Percentiles rank a stretch among this genome's conserved stretches.
phyloP scores from a whole-genome alignment of 2,888 invertebrate species.

The Lissonota sp. region DNA sequence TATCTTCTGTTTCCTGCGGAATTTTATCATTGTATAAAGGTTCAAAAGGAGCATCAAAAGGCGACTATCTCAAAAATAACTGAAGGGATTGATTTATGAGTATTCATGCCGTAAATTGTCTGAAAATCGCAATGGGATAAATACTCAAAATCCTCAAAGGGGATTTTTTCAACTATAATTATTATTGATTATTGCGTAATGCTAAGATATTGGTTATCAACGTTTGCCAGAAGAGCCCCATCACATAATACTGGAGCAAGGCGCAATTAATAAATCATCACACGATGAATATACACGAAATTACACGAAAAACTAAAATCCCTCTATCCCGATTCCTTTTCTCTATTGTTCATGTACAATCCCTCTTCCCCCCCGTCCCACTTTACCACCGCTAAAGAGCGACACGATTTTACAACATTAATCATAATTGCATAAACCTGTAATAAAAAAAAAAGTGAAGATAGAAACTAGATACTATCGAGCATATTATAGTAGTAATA shows the following conservation, averaged over 20 bases:
- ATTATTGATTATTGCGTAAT: constrained; percentile 76
- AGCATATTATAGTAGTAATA: constrained; percentile 80
- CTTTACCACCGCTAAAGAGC: constrained; percentile 48
- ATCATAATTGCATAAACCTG: constrained; percentile 76
- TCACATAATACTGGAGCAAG: constrained; percentile 65
- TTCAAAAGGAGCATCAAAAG: too few species aligned
- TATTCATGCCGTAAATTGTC: too few species aligned
- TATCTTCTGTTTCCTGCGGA: too few species aligned
- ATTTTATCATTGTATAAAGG: too few species aligned
- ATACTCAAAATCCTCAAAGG: too few species aligned
- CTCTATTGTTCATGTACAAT: constrained; percentile 71
- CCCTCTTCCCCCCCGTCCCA: constrained; percentile 33
- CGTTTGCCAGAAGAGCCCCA: constrained; percentile 67
- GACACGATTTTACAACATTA: constrained; percentile 75
- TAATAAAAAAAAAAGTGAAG: constrained; percentile 68
- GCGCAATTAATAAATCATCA: constrained; percentile 67
- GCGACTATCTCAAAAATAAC: too few species aligned
- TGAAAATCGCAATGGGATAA: constrained; percentile 54
- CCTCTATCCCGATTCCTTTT: constrained; percentile 62
- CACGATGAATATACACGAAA: constrained; percentile 62
- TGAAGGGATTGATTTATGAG: too few species aligned
- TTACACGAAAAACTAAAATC: constrained; percentile 66
- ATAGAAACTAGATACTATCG: constrained; percentile 77
- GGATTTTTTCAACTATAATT: constrained; percentile 69
- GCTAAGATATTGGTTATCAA: constrained; percentile 72